Conservation (phyloP, 2,113 vertebrate species). For the Symphodus melops region DNA sequence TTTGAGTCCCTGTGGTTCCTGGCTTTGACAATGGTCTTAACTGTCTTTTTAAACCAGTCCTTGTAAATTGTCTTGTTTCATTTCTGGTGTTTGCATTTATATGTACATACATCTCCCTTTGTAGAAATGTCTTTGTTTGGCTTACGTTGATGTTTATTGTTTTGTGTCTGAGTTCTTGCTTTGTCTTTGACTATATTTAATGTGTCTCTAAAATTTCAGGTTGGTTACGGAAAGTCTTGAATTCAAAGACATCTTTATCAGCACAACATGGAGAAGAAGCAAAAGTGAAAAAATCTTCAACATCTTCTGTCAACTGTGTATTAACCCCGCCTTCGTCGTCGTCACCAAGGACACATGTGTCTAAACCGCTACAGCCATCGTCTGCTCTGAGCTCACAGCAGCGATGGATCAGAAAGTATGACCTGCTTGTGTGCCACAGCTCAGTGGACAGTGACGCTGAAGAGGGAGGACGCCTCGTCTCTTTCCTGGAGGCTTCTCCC, state of each 20-base stretch:
- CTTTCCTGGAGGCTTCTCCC: slow-evolving; percentile 83
- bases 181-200: too few relatives aligned
- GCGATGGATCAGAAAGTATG: slow-evolving; percentile 85
- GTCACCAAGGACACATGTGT: neutral
- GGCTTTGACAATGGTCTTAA: too few relatives aligned
- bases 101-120: too few relatives aligned
- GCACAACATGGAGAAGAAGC: slow-evolving; percentile 25
- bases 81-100: too few relatives aligned
- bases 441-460: slow-evolving; percentile 80
- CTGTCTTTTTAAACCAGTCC: too few relatives aligned
- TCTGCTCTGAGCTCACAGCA: slow-evolving; percentile 47
- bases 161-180: too few relatives aligned
- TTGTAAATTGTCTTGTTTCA: too few relatives aligned
- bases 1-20: too few relatives aligned
- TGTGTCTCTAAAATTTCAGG: slow-evolving; percentile 46
- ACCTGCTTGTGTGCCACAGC: slow-evolving; percentile 90
- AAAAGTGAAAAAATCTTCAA: neutral
- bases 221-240: slow-evolving; percentile 68
- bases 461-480: slow-evolving; percentile 83
- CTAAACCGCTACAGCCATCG: neutral
- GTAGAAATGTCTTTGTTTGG: too few relatives aligned
- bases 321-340: neutral
- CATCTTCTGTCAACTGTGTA: neutral
- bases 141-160: too few relatives aligned
- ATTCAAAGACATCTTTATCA: slow-evolving; percentile 32